These are phyloP conservation scores for Neosilurus mollespiculum DNA, from an alignment of 2,797 vertebrate species.

Conservation along the genomic window DNA sequence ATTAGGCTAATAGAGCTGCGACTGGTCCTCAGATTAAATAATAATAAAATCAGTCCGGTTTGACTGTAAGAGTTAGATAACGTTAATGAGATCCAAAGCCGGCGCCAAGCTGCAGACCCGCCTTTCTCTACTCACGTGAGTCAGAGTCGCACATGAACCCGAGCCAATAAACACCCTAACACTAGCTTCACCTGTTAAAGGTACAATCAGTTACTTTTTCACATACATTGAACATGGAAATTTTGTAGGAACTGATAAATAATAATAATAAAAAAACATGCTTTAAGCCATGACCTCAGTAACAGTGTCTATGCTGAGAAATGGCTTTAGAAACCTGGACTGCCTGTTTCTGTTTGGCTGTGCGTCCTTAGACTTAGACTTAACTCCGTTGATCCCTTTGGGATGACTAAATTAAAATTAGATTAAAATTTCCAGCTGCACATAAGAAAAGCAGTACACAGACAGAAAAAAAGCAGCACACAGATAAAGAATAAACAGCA, in stretches of 20 bases:
- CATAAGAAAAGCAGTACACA: no score
- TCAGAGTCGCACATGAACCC: neutral
- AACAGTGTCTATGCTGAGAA: neutral
- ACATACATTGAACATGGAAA: neutral
- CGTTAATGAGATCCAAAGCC: constrained; percentile 7
- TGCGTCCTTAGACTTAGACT: neutral
- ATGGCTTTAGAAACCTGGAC: no score
- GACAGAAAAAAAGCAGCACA: no score
- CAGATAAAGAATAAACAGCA: no score
- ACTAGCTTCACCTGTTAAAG: neutral
- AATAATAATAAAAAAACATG: no score
- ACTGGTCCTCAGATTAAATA: neutral
- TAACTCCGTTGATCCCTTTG: no score
- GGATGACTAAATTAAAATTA: no score
- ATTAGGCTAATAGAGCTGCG: neutral
- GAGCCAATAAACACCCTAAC: neutral
- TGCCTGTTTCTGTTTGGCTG: neutral
- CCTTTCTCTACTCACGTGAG: neutral
- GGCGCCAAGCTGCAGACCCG: constrained; percentile 32
- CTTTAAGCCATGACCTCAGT: neutral
- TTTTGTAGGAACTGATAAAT: neutral
- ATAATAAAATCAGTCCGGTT: neutral
- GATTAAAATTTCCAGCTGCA: no score
- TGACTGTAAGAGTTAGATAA: no score
- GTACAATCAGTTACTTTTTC: neutral